phyloP scores from a whole-genome alignment of 2,113 vertebrate species.

The Paradoxurus hermaphroditus region DNA sequence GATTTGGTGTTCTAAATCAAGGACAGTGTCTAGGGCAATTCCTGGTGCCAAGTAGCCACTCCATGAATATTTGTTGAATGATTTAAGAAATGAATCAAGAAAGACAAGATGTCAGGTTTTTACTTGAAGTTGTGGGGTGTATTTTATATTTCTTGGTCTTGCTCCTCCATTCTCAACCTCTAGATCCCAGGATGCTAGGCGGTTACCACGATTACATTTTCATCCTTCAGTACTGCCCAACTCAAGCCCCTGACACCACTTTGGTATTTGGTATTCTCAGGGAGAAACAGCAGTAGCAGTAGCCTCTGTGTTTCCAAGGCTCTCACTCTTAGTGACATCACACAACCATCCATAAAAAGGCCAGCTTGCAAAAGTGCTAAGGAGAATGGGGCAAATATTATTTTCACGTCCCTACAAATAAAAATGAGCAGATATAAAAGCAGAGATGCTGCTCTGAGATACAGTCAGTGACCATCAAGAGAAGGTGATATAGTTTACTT shows the following conservation, averaged over 20 bases:
- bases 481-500: background rate
- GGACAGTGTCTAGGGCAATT: background rate
- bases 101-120: background rate
- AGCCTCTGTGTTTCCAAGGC: background rate
- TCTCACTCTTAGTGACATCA: background rate
- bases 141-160: background rate
- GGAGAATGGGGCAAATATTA: background rate
- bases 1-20: background rate
- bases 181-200: background rate
- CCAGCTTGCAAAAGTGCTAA: background rate
- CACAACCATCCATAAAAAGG: background rate
- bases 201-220: background rate
- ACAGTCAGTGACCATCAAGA: background rate
- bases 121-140: background rate
- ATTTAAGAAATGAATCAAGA: background rate
- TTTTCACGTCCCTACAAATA: background rate
- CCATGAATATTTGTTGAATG: background rate
- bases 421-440: background rate
- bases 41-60: background rate
- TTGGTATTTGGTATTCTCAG: background rate
- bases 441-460: background rate
- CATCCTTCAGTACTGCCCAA: background rate
- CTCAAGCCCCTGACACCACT: background rate
- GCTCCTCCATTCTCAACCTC: background rate
- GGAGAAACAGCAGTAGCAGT: background rate